phyloP scores from a whole-genome alignment of 2,888 invertebrate genomes.

The Bugula neritina region DNA sequence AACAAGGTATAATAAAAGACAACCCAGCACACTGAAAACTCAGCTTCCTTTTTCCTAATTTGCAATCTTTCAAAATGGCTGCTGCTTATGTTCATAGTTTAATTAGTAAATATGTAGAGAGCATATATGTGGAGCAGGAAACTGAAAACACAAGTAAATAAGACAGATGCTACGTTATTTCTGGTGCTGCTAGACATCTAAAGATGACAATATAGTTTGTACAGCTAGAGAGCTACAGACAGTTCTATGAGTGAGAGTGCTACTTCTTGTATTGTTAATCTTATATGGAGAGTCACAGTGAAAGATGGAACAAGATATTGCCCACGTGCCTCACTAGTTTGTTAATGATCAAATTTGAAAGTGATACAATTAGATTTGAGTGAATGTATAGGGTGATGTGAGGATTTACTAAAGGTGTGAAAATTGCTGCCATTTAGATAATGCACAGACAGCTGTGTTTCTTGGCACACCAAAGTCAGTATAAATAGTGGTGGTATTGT shows the following conservation, averaged over 20 bases:
- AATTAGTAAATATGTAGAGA: too few species aligned
- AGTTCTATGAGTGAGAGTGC: background rate
- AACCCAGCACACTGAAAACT: too few species aligned
- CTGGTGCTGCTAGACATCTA: too few species aligned
- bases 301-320: background rate
- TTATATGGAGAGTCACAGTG: background rate
- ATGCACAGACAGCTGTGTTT: background rate
- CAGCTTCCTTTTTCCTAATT: too few species aligned
- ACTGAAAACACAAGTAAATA: too few species aligned
- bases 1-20: too few species aligned
- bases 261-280: constrained; percentile 15
- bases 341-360: background rate
- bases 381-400: background rate
- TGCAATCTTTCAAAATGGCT: too few species aligned
- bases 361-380: background rate
- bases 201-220: too few species aligned
- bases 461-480: background rate
- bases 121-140: too few species aligned
- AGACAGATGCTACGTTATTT: too few species aligned
- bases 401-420: background rate
- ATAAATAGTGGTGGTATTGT: background rate
- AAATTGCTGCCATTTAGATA: background rate
- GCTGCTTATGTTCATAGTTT: too few species aligned
- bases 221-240: background rate
- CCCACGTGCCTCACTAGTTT: constrained; percentile 11